Evolutionary conservation across 2,113 vertebrate genomes (phyloP).

Genomic region (Machaerirhynchus nigripectus): DNA sequence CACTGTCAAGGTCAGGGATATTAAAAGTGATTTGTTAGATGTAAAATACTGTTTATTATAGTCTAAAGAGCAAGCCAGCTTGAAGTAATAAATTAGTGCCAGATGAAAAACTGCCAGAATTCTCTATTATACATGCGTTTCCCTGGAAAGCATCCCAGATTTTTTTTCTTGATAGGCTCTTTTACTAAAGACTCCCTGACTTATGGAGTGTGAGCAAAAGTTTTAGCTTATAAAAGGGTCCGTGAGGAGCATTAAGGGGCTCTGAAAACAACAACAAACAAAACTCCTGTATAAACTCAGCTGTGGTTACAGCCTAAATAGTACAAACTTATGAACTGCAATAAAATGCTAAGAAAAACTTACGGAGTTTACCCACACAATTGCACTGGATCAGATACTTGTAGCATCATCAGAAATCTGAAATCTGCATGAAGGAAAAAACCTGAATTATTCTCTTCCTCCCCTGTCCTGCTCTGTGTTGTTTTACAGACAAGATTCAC

Average conservation of each 20-base stretch:
- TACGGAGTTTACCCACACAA: not conserved
- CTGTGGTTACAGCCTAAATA: not conserved
- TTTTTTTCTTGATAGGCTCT: slow-evolving; percentile 47
- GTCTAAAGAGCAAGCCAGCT: slow-evolving; percentile 45
- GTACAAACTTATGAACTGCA: slow-evolving; percentile 34
- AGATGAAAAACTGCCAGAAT: slow-evolving; percentile 35
- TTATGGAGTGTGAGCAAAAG: slow-evolving; percentile 62
- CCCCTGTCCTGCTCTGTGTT: not conserved
- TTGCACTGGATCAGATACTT: slow-evolving; percentile 17
- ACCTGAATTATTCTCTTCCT: not conserved
- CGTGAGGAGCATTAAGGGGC: slow-evolving; percentile 27
- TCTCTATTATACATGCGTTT: slow-evolving; percentile 51
- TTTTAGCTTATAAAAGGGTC: slow-evolving; percentile 52
- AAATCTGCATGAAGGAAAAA: not conserved
- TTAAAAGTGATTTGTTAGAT: slow-evolving; percentile 36
- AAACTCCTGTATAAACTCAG: slow-evolving; percentile 2
- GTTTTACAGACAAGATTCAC: not conserved
- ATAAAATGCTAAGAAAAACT: slow-evolving; percentile 23
- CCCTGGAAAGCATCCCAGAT: slow-evolving; percentile 60
- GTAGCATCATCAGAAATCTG: slow-evolving; percentile 47
- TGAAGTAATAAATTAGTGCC: slow-evolving; percentile 62
- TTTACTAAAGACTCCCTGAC: slow-evolving; percentile 53
- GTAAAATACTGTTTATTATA: slow-evolving; percentile 42
- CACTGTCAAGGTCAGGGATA: slow-evolving; percentile 52
- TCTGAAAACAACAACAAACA: slow-evolving; percentile 53